These are phyloP conservation scores for Gnathonemus echidnorhynchus DNA, from an alignment of 2,113 vertebrate species.

Conservation along the genomic window DNA sequence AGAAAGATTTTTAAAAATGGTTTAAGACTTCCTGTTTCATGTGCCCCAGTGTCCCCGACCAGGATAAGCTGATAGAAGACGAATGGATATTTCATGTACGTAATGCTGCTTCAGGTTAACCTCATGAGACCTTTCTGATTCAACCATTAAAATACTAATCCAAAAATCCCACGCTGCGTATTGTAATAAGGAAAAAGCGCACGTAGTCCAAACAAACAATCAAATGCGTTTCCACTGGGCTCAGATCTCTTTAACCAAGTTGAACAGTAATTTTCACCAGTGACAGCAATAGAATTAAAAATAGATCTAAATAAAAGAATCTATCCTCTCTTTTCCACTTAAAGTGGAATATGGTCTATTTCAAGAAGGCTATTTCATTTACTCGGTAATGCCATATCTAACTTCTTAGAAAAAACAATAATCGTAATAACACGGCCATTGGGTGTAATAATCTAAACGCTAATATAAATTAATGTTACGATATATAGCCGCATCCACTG, in stretches of 20 bases:
- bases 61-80: not conserved
- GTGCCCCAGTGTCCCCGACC: not conserved
- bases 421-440: not conserved
- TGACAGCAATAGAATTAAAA: not conserved
- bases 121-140: not conserved
- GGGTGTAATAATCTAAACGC: not conserved
- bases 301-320: not conserved
- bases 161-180: not conserved
- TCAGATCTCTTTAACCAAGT: not conserved
- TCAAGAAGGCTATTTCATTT: not conserved
- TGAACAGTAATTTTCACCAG: not conserved
- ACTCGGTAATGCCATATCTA: not conserved
- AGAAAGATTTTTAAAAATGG: not conserved
- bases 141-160: not conserved
- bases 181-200: not conserved
- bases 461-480: not conserved
- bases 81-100: not conserved
- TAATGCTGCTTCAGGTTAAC: not conserved
- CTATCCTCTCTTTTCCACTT: not conserved
- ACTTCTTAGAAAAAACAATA: not conserved
- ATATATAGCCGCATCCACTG: too few species aligned
- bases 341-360: not conserved
- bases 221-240: not conserved
- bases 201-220: not conserved
- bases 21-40: not conserved